These are phyloP conservation scores for Ciconia stormi DNA, from an alignment of 2,113 vertebrate species.

Conservation along the genomic window DNA sequence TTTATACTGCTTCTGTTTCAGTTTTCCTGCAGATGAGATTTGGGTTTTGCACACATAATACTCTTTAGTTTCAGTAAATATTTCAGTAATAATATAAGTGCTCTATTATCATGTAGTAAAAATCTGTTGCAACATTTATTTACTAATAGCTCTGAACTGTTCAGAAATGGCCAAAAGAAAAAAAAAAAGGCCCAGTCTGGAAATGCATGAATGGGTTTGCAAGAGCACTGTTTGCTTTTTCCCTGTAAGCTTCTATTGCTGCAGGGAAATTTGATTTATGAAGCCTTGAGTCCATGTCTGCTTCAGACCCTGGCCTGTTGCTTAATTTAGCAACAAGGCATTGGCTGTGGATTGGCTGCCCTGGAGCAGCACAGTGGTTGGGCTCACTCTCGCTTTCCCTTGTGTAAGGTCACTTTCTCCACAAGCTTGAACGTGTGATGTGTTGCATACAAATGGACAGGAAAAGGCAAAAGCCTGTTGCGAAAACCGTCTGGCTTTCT, in stretches of 20 bases:
- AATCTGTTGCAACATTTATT: constrained; percentile 23
- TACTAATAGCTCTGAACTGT: constrained; percentile 8
- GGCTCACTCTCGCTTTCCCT: constrained; percentile 7
- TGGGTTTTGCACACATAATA: constrained; percentile 17
- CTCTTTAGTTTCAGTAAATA: constrained; percentile 21
- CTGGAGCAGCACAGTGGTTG: constrained; percentile 16
- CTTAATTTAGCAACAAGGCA: constrained; percentile 64
- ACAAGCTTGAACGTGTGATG: neutral
- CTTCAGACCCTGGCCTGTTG: constrained; percentile 44
- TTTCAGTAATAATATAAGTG: constrained; percentile 24
- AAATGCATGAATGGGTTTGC: constrained; percentile 49
- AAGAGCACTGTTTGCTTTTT: constrained; percentile 43
- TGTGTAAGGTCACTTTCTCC: constrained; percentile 55
- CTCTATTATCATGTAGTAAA: constrained; percentile 11
- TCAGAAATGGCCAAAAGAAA: neutral
- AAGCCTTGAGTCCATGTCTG: constrained; percentile 36
- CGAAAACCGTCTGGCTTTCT: constrained; percentile 17
- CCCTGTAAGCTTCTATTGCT: constrained; percentile 17
- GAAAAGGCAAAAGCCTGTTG: constrained; percentile 3
- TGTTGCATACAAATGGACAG: constrained; percentile 56
- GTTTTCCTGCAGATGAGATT: constrained; percentile 35
- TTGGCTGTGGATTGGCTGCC: constrained; percentile 37
- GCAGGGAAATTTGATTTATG: constrained; percentile 68
- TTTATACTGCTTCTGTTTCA: constrained; percentile 26
- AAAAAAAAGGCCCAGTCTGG: neutral